These are phyloP conservation scores for Hypomecis atomaria DNA, from an alignment of 2,888 invertebrate genomes.

Conservation along the genomic window DNA sequence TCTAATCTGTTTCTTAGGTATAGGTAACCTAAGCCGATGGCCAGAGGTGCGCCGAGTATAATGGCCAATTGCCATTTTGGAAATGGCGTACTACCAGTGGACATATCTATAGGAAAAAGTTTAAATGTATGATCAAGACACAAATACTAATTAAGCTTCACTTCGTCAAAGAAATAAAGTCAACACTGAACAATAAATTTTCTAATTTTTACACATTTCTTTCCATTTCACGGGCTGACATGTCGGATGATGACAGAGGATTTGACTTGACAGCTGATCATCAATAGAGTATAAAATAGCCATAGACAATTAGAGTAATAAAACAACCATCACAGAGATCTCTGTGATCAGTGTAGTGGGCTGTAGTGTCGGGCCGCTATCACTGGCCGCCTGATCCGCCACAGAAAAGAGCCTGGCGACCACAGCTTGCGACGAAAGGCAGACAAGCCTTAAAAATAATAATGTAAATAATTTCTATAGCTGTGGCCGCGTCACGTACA, in stretches of 20 bases:
- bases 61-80: slow-evolving; percentile 95
- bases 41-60: slow-evolving; percentile 92
- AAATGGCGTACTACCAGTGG: slow-evolving; percentile 85
- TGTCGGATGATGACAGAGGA: slow-evolving; percentile 26
- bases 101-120: slow-evolving; percentile 64
- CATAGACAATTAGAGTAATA: background rate
- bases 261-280: slow-evolving; percentile 11
- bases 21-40: slow-evolving; percentile 92
- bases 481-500: too few species aligned
- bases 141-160: slow-evolving; percentile 72
- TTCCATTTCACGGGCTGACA: slow-evolving; percentile 62
- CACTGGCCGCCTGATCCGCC: too few species aligned
- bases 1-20: slow-evolving; percentile 87
- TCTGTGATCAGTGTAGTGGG: background rate
- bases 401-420: too few species aligned
- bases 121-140: slow-evolving; percentile 56
- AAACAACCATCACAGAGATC: background rate
- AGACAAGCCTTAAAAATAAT: too few species aligned
- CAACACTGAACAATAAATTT: slow-evolving; percentile 64
- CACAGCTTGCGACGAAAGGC: too few species aligned
- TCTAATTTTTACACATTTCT: slow-evolving; percentile 59
- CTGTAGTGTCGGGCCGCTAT: background rate
- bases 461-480: too few species aligned
- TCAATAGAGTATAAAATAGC: background rate
- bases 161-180: slow-evolving; percentile 54